Conservation (phyloP, 2,888 invertebrate genomes). For the Rhabditophanes sp. region DNA sequence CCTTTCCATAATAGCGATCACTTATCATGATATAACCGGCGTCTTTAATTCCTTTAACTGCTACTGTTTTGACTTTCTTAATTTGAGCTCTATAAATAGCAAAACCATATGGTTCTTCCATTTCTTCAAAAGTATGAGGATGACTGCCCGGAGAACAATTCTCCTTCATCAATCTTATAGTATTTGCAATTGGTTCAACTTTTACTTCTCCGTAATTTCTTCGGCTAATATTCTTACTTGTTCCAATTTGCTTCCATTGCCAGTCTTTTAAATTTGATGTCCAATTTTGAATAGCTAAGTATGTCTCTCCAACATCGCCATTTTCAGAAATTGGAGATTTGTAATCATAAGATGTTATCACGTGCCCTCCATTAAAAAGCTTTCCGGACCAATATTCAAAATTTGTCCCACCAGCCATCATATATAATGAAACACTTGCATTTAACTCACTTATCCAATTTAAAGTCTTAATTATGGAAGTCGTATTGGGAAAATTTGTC, state of each 20-base stretch:
- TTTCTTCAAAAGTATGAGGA: slow-evolving; percentile 23
- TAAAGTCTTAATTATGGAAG: not conserved
- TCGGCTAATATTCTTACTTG: slow-evolving; percentile 10
- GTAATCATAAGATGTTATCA: slow-evolving; percentile 6
- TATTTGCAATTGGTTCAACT: not conserved
- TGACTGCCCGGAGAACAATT: slow-evolving; percentile 4
- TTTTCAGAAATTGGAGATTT: slow-evolving; percentile 5
- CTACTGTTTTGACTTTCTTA: slow-evolving; percentile 12
- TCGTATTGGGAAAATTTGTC: not conserved
- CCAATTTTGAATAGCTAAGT: slow-evolving; percentile 2
- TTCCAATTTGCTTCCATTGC: slow-evolving; percentile 1
- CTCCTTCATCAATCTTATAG: not conserved
- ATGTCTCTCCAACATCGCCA: slow-evolving; percentile 3
- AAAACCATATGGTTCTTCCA: slow-evolving; percentile 23
- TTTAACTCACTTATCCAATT: slow-evolving; percentile 7
- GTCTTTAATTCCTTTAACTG: slow-evolving; percentile 8
- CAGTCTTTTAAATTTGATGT: not conserved
- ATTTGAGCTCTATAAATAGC: slow-evolving; percentile 18
- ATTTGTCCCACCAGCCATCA: slow-evolving; percentile 7
- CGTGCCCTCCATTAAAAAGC: slow-evolving; percentile 4
- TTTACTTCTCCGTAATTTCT: slow-evolving; percentile 12
- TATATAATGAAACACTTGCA: slow-evolving; percentile 13
- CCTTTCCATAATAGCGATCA: slow-evolving; percentile 4
- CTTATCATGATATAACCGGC: not conserved
- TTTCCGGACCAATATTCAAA: slow-evolving; percentile 15